A percentile compares a stretch with the other conserved stretches of the same genome.
These are phyloP conservation scores for Caenorhabditis uteleia DNA, from an alignment of 2,888 invertebrate species.

Conservation along the genomic window DNA sequence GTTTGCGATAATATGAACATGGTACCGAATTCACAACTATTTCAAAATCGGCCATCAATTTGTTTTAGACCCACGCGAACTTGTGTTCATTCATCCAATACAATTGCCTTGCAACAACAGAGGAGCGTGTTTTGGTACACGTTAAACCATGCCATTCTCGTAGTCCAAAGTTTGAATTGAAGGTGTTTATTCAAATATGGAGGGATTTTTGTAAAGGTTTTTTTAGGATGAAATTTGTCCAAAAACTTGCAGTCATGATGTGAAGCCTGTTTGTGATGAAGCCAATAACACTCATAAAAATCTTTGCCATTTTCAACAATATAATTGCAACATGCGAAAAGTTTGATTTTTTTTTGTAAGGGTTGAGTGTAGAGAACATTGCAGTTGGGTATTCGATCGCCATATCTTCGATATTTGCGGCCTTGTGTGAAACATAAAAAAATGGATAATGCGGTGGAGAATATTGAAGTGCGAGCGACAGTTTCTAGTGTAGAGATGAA, in stretches of 20 bases:
- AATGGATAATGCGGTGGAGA: constrained; percentile 31
- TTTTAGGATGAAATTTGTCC: constrained; percentile 40
- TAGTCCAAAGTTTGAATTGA: constrained; percentile 51
- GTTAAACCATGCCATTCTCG: constrained; percentile 54
- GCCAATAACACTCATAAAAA: constrained; percentile 62
- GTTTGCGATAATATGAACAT: constrained; percentile 47
- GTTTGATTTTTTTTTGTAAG: constrained; percentile 12
- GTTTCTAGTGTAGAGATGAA: constrained; percentile 26
- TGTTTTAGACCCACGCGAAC: constrained; percentile 54
- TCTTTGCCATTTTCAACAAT: constrained; percentile 64
- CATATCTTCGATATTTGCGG: constrained; percentile 25
- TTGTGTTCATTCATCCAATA: constrained; percentile 58
- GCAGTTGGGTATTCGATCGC: constrained; percentile 28
- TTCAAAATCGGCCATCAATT: background rate
- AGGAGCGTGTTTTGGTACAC: constrained; percentile 60
- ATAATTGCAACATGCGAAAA: constrained; percentile 53
- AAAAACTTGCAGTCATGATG: constrained; percentile 38
- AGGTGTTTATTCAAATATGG: too few species aligned
- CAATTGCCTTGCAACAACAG: constrained; percentile 57
- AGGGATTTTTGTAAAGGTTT: too few species aligned
- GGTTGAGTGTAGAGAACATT: background rate
- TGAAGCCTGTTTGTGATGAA: constrained; percentile 63
- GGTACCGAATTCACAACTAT: constrained; percentile 8
- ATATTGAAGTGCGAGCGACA: constrained; percentile 30
- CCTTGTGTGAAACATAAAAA: constrained; percentile 29